phyloP scores from a whole-genome alignment of 2,888 invertebrate genomes.

The Phyto melanocephala region DNA sequence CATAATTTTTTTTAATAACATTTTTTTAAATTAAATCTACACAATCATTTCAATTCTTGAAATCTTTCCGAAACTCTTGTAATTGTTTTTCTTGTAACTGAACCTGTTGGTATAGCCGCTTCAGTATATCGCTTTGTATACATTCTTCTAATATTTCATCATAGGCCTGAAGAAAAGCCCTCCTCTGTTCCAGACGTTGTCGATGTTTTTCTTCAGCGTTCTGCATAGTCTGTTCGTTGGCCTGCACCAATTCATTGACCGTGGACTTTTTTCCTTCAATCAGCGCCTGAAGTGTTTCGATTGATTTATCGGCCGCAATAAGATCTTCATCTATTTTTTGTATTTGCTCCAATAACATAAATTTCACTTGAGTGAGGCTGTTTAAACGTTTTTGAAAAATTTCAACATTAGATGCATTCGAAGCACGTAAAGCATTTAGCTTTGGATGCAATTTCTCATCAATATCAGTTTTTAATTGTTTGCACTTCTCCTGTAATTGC shows the following conservation, averaged over 20 bases:
- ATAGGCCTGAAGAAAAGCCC: slow-evolving; percentile 24
- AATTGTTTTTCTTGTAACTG: slow-evolving; percentile 40
- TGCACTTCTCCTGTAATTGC: slow-evolving; percentile 37
- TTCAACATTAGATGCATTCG: slow-evolving; percentile 47
- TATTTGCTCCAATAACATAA: slow-evolving; percentile 11
- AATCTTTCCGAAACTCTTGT: slow-evolving; percentile 17
- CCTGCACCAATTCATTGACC: slow-evolving; percentile 17
- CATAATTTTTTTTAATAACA: too few relatives aligned
- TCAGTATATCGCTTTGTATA: slow-evolving; percentile 13
- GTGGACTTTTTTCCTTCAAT: slow-evolving; percentile 18
- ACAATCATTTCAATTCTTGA: background rate
- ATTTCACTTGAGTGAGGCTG: slow-evolving; percentile 39
- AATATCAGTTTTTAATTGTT: slow-evolving; percentile 32
- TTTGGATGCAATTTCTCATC: slow-evolving; percentile 40
- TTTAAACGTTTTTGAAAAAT: slow-evolving; percentile 54
- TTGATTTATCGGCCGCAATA: slow-evolving; percentile 9
- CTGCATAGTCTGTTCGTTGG: slow-evolving; percentile 65
- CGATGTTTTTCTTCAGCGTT: slow-evolving; percentile 64
- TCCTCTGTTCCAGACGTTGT: slow-evolving; percentile 23
- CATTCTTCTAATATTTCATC: slow-evolving; percentile 35
- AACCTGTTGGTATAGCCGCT: slow-evolving; percentile 8
- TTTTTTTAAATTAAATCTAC: too few relatives aligned
- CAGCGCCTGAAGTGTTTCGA: slow-evolving; percentile 41
- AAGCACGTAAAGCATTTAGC: slow-evolving; percentile 37
- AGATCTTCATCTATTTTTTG: slow-evolving; percentile 55